Conservation (phyloP, 2,113 vertebrate genomes). For the Perca flavescens region DNA sequence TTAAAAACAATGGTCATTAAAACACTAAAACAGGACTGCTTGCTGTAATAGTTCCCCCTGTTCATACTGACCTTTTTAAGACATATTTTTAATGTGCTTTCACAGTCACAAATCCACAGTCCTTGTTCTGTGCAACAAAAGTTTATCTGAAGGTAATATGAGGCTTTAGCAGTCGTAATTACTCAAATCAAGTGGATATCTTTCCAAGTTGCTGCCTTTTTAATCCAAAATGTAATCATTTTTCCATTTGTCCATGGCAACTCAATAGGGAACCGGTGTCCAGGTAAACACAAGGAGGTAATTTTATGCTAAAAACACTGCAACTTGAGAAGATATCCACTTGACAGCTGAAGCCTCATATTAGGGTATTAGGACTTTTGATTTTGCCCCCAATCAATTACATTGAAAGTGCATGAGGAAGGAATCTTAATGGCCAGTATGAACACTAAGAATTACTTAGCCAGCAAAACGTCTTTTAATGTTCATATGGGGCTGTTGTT, state of each 20-base stretch:
- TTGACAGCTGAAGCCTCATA: no score
- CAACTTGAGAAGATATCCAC: no score
- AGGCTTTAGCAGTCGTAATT: neutral
- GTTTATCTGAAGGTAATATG: neutral
- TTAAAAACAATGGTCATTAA: neutral
- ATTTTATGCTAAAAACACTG: no score
- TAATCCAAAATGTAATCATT: neutral
- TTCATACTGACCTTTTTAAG: neutral
- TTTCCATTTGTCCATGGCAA: neutral
- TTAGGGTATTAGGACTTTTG: no score
- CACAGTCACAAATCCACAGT: neutral
- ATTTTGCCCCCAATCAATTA: no score
- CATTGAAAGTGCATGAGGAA: no score
- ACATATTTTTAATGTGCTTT: neutral
- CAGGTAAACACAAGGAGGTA: no score
- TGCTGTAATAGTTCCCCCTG: neutral
- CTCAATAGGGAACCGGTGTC: neutral
- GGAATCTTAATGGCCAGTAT: no score
- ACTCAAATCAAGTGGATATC: neutral
- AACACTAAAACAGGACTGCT: neutral
- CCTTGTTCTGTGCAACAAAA: neutral
- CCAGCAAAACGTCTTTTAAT: no score
- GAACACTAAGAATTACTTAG: no score
- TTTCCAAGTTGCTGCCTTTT: neutral
- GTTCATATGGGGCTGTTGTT: no score